These are phyloP conservation scores for Diabrotica virgifera DNA, from an alignment of 1,140 invertebrate species.

Conservation along the genomic window DNA sequence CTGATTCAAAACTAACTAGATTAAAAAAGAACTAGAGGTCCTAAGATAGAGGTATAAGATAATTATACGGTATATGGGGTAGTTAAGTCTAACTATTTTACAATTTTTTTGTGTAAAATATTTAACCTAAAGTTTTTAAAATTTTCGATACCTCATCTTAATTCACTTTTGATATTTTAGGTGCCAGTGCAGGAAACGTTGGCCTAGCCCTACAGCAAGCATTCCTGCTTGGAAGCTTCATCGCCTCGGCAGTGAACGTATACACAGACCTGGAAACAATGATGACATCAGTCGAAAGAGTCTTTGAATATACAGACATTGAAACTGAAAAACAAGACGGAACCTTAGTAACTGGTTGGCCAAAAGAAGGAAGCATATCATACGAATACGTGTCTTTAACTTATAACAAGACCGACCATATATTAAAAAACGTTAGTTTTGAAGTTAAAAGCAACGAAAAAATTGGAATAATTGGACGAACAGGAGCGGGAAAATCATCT, in stretches of 20 bases:
- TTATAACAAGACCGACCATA: constrained; percentile 64
- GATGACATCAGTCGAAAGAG: constrained; percentile 78
- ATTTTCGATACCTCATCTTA: no score
- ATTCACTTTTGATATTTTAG: constrained; percentile 6
- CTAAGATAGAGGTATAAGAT: no score
- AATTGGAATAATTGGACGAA: constrained; percentile 43
- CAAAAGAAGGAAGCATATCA: constrained; percentile 26
- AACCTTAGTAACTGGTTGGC: constrained; percentile 62
- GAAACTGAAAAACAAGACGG: constrained; percentile 66
- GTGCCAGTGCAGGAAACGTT: constrained; percentile 51
- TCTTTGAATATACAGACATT: constrained; percentile 68
- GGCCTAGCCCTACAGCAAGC: constrained; percentile 61
- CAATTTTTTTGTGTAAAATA: no score
- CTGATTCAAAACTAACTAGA: no score
- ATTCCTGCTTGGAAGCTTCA: constrained; percentile 27
- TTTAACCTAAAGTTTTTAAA: no score
- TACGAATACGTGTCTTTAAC: constrained; percentile 62
- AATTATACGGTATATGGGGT: no score
- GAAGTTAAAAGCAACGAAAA: constrained; percentile 62
- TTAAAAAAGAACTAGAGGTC: no score
- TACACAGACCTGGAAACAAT: constrained; percentile 77
- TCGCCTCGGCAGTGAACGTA: constrained; percentile 65
- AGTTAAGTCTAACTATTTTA: no score
- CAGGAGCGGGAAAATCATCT: constrained; percentile 72
- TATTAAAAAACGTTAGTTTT: constrained; percentile 64